Evolutionary conservation across 1,140 invertebrate genomes (phyloP).

Genomic region (Zaprionus gabonicus): DNA sequence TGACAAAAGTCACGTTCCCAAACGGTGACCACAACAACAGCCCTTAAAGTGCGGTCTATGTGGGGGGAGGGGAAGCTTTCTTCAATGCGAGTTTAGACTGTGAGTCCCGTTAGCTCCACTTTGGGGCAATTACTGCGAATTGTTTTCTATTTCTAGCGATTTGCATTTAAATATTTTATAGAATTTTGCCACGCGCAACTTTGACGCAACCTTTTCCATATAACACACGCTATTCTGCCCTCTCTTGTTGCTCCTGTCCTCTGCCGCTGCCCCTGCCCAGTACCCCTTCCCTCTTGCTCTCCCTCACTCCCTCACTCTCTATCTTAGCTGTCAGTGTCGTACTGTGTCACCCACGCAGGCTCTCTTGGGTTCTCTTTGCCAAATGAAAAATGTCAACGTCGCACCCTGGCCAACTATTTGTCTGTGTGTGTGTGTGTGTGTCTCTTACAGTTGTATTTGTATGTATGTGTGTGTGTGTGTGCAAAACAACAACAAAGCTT

Average conservation of each 20-base stretch:
- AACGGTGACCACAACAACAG: slow-evolving; percentile 32
- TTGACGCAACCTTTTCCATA: slow-evolving; percentile 26
- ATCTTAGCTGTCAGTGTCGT: not conserved
- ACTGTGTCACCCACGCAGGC: not conserved
- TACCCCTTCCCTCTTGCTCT: not conserved
- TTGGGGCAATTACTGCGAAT: slow-evolving; percentile 62
- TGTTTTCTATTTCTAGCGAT: slow-evolving; percentile 51
- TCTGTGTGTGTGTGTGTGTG: not conserved
- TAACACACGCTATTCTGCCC: slow-evolving; percentile 17
- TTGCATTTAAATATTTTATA: slow-evolving; percentile 71
- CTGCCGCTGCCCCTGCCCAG: not conserved
- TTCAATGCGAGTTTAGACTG: slow-evolving; percentile 16
- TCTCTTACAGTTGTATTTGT: not conserved
- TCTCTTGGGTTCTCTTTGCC: slow-evolving; percentile 28
- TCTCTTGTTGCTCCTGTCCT: not conserved
- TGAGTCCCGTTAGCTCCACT: slow-evolving; percentile 23
- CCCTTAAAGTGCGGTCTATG: slow-evolving; percentile 8
- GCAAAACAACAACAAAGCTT: slow-evolving; percentile 24
- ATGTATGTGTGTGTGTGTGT: not conserved
- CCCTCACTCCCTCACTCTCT: not conserved
- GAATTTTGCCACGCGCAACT: slow-evolving; percentile 65
- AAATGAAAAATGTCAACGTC: slow-evolving; percentile 48
- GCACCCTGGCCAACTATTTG: slow-evolving; percentile 31
- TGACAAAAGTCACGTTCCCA: slow-evolving; percentile 39
- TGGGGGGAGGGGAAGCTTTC: not conserved